A percentile compares a stretch with the other conserved stretches of the same genome.
Evolutionary conservation across 92 coral and sea anemone species (phyloP).

Genomic region (Desmophyllum pertusum): DNA sequence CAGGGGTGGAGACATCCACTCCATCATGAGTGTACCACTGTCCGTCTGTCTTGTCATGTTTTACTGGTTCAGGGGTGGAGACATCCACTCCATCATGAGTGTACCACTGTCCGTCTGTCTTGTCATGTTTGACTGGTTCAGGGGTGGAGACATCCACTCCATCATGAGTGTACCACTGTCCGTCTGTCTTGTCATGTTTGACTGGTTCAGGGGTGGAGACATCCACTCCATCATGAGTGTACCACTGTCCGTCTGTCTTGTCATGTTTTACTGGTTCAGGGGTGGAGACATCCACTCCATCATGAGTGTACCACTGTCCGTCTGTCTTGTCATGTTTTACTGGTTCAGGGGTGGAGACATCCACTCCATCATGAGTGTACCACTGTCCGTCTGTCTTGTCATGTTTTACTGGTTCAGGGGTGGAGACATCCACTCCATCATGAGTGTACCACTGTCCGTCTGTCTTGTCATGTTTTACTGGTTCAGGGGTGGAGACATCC

Average conservation of each 20-base stretch:
- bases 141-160: no score
- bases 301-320: conserved; percentile 61
- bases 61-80: conserved; percentile 33
- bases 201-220: conserved; percentile 38
- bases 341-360: conserved; percentile 33
- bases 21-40: conserved; percentile 61
- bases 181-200: conserved; percentile 40
- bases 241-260: conserved; percentile 58
- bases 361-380: conserved; percentile 58
- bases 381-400: conserved; percentile 58
- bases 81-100: conserved; percentile 52
- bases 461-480: conserved; percentile 38
- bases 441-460: conserved; percentile 66
- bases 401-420: conserved; percentile 31
- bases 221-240: conserved; percentile 54
- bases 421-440: no score
- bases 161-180: conserved; percentile 61
- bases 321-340: conserved; percentile 43
- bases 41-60: conserved; percentile 48
- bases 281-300: no score
- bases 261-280: conserved; percentile 38
- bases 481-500: conserved; percentile 30
- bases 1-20: no score
- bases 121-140: conserved; percentile 41
- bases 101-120: conserved; percentile 59